phyloP scores from a whole-genome alignment of 1,140 invertebrate species.

The Drosophila tropicalis region DNA sequence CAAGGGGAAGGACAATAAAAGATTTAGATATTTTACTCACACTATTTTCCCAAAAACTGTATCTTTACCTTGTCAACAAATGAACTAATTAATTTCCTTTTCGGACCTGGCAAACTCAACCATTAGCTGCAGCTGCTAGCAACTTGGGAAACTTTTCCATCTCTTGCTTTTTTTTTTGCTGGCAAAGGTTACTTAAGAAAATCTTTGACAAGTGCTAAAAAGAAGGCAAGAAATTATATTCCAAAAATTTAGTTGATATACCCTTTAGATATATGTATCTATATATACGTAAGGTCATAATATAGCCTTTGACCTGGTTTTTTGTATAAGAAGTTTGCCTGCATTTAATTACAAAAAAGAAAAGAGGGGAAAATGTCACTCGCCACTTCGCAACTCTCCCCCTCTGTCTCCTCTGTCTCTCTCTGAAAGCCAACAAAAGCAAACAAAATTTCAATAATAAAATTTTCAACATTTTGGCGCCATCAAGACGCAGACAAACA shows the following conservation, averaged over 20 bases:
- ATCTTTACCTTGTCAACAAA: constrained; percentile 41
- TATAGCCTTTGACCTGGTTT: constrained; percentile 60
- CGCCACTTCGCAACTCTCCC: constrained; percentile 4
- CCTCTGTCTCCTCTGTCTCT: no score
- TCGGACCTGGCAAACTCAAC: constrained; percentile 44
- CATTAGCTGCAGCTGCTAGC: constrained; percentile 66
- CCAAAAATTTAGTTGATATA: not conserved
- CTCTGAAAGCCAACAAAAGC: not conserved
- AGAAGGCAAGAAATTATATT: not conserved
- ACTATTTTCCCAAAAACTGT: no score
- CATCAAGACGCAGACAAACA: constrained; percentile 4
- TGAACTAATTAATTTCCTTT: constrained; percentile 69
- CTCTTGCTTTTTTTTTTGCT: not conserved
- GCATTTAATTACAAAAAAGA: constrained; percentile 79
- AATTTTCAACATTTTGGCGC: constrained; percentile 14
- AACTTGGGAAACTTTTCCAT: constrained; percentile 32
- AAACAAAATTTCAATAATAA: constrained; percentile 12
- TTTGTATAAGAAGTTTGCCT: constrained; percentile 55
- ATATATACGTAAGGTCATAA: not conserved
- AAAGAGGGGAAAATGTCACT: constrained; percentile 50
- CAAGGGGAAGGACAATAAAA: no score
- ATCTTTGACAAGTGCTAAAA: constrained; percentile 42
- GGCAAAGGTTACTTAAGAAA: constrained; percentile 50
- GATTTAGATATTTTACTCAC: not conserved
- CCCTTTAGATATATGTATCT: not conserved